Evolutionary conservation across 2,113 vertebrate species (phyloP), one percentile per base, ranked within the genome.

Genomic region (Elanoides forficatus): DNA sequence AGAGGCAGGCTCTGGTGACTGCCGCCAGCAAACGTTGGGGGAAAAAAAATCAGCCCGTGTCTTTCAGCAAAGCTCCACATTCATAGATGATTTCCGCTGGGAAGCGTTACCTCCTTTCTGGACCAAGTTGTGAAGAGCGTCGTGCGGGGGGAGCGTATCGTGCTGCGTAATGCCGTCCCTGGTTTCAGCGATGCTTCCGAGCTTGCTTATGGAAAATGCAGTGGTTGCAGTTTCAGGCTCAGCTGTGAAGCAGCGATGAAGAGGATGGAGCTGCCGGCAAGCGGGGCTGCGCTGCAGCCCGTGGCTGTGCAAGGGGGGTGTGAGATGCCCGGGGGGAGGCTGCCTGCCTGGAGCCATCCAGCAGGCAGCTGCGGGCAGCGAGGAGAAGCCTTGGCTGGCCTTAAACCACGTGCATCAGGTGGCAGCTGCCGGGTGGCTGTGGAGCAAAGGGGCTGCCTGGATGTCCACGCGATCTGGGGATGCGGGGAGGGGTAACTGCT

Each of bases 391-490:
- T 48, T 12, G 59, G 29, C 9, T 38, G 30, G 36, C 45, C 29
- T 26, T 63, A 20, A 40, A 5, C 29, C 47, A 3, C 0, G 3
- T 5, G n/a, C 36, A 2, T 13, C 13, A 3, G 40, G 55, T 15
- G 25, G 32, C 60, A 16, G 30, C 36, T 52, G 76, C 59, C 7
- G 3, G 17, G 3, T 12, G 40, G 4, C 78, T 36, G 23, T 5
- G 52, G 52, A 38, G 34, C 52, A 6, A 3, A 8, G 62, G 47
- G 38, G 14, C 60, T 7, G 60, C 59, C 29, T 14, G 40, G 18
- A 6, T 2, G n/a, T 2, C 50, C 42, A 1, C 3, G 1, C 2
- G 12, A 2, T 2, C 23, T 6, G 1, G 42, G 52, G 83, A 4
- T 6, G 52, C 2, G 9, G 10, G 42, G n/a, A 12, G 52, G 25